Conservation (phyloP, 2,797 vertebrate genomes). For the Borostomias antarcticus region DNA sequence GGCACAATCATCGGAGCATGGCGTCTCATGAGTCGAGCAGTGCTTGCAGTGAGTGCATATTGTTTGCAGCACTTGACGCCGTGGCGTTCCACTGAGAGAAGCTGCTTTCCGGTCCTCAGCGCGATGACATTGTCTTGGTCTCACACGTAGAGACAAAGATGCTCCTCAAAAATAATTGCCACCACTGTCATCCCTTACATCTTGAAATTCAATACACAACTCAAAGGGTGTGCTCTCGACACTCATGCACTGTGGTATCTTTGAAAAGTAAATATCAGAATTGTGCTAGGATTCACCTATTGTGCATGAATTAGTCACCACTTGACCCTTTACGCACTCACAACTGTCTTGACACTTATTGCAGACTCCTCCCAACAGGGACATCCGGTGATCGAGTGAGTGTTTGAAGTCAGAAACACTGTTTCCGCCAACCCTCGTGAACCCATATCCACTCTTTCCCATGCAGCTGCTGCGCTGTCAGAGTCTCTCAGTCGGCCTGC, state of each 20-base stretch:
- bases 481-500: conserved; percentile 69
- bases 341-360: not conserved
- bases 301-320: not conserved
- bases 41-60: conserved; percentile 74
- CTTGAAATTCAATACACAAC: too few species aligned
- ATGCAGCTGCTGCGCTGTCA: conserved; percentile 46
- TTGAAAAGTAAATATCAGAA: not conserved
- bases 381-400: too few species aligned
- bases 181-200: conserved; percentile 19
- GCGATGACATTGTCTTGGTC: conserved; percentile 54
- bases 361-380: too few species aligned
- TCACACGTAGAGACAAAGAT: conserved; percentile 41
- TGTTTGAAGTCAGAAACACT: not conserved
- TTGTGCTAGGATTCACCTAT: not conserved
- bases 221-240: too few species aligned
- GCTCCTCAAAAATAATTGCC: conserved; percentile 57
- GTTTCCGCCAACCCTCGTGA: not conserved
- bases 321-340: not conserved
- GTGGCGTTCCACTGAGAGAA: conserved; percentile 59
- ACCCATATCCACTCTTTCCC: conserved; percentile 1
- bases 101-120: conserved; percentile 63
- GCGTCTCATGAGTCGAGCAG: conserved; percentile 61
- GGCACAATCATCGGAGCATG: conserved; percentile 62
- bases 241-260: too few species aligned
- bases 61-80: conserved; percentile 77